Base-by-base conservation (phyloP, 1,140 invertebrate genomes). In the Caerostris extrusa region DNA sequence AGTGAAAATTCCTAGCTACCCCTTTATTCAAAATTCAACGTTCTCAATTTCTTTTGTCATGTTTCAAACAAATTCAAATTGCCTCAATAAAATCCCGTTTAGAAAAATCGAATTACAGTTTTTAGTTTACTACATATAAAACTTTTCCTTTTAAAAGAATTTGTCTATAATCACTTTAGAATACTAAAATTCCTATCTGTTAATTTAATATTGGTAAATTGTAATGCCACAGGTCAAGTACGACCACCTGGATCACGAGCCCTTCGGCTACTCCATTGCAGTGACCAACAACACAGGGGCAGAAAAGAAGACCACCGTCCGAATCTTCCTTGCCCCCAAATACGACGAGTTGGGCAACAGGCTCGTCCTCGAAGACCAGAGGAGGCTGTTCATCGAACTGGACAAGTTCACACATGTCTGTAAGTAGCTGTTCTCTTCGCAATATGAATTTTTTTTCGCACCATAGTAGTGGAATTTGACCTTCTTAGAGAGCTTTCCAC, bases 231-330 rank as follows among this genome's bases (percentile, higher is more conserved):
- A 91, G 90, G 90, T 91, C 53, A 91, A 91, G 53, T 91, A 91
- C 50, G 95, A 96, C 3, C 90, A 91, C 58, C n/a, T 91, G 57
- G 90, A 91, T 57, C 90, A 91, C 55, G 90, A 91, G 61, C 90
- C 90, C 19, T 91, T 91, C 60, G 64, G 56, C 57, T 91, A 83
- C 81, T 53, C 53, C 34, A 83, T 91, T 17, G 61, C n/a, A 50
- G 90, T 83, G n/a, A 81, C 97, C 93, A 98, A 98, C 95, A 97
- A 96, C 53, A 96, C 96, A 0, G 97, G 96, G 0, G 95, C 96
- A 6, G 95, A 96, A 34, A 95, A 91, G 50, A 64, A 91, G 82
- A 58, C 90, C 6, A 91, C 90, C 7, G 90, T 91, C 50, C 77
- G 90, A 12, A 91, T 91, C 19, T 91, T 91, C 77, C 55, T 91